Conservation (phyloP, 2,113 vertebrate genomes). For the Tetraodon nigroviridis region DNA sequence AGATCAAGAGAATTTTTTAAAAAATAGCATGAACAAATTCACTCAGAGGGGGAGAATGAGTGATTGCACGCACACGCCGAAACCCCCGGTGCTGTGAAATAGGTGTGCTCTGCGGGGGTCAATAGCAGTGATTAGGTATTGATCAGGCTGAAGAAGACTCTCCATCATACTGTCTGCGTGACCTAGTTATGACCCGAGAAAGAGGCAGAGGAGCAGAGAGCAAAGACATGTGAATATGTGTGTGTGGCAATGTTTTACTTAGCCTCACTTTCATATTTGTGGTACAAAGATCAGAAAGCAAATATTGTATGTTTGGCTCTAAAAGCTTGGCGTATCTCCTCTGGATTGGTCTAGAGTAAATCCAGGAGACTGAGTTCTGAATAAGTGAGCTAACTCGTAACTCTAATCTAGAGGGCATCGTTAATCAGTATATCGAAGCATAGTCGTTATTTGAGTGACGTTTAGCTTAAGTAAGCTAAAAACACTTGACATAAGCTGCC, state of each 20-base stretch:
- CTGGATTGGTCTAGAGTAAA: too few relatives aligned
- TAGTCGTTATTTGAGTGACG: too few relatives aligned
- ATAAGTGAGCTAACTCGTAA: too few relatives aligned
- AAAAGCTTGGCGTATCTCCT: too few relatives aligned
- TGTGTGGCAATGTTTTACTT: constrained; percentile 6
- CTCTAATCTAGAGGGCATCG: too few relatives aligned
- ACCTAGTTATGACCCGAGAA: constrained; percentile 67
- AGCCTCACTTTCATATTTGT: background rate
- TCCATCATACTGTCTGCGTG: constrained; percentile 70
- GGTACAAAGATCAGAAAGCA: background rate
- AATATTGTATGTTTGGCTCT: background rate
- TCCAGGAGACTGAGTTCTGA: too few relatives aligned
- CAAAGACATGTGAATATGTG: constrained; percentile 29
- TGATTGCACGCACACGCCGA: constrained; percentile 30
- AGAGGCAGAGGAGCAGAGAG: constrained; percentile 20
- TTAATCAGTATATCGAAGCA: too few relatives aligned
- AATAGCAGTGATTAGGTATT: constrained; percentile 74
- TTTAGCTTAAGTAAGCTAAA: too few relatives aligned
- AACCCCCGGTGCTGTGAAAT: constrained; percentile 50
- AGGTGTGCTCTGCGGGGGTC: constrained; percentile 49
- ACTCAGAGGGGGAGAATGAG: constrained; percentile 13
- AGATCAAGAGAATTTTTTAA: background rate
- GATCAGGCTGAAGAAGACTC: constrained; percentile 64
- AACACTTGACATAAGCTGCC: constrained; percentile 1
- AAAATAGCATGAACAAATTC: constrained; percentile 8